Evolutionary conservation across 1,140 invertebrate species (phyloP), one percentile per base, ranked within the genome.

Genomic region (Bombus fervidus): DNA sequence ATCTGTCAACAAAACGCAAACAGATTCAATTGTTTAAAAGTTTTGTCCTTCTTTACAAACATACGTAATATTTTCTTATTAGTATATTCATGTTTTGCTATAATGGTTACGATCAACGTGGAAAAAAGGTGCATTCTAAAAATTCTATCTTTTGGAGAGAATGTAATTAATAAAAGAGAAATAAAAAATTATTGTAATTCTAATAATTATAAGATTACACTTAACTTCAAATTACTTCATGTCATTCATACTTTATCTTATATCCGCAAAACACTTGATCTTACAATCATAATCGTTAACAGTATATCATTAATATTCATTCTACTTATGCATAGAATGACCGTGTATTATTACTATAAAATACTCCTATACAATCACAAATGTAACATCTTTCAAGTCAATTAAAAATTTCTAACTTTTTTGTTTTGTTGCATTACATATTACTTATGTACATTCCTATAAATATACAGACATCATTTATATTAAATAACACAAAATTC

Each of bases 401-500:
- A 82, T 39, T 39, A 78, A 77, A 39, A 64, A 68, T 81, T 69
- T 31, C 62, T 85, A 72, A 79, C 57, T 66, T 22, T 53, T 78
- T 39, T 76, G 41, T 22, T 66, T 77, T 53, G 57, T 76, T 34
- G 57, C 59, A 34, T 66, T 88, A 18, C 34, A n/a, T 34, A 82
- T 78, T 85, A 13, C 31, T 78, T 64, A 66, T 68, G 18, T 89
- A 81, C 85, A 80, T 39, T 22, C 22, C 77, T 81, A 86, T 22
- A 53, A 53, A 53, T 79, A 85, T 84, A 66, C 68, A 86, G 77
- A 85, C 78, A 37, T 39, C 82, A 34, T 59, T 66, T 72, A 78
- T 69, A 68, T 81, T 71, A 85, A 73, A 72, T 22, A 83, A 89
- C 86, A 75, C 74, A 87, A 89, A 88, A 86, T 71, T 81, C 47